Evolutionary conservation across 1,140 invertebrate species (phyloP).

Genomic region (Gonioctena quinquepunctata): DNA sequence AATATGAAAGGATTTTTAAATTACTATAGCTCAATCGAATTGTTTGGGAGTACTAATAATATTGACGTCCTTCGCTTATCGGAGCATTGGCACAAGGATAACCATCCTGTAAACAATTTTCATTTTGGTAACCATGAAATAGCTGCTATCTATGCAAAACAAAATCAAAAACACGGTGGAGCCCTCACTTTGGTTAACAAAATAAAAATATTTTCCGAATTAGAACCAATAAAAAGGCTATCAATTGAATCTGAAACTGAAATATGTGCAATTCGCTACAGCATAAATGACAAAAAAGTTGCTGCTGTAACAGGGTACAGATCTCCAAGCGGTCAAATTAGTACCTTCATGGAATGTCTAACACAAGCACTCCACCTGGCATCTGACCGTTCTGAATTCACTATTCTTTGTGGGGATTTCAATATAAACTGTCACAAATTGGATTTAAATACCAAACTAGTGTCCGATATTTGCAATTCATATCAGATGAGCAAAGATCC

Average conservation of each 20-base stretch:
- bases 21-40: background rate
- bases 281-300: background rate
- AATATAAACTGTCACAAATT: background rate
- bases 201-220: background rate
- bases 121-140: too few species aligned
- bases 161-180: too few species aligned
- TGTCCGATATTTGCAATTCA: background rate
- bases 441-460: background rate
- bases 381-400: too few species aligned
- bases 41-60: background rate
- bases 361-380: too few species aligned
- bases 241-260: too few species aligned
- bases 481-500: background rate
- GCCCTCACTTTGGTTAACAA: background rate
- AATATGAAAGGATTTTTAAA: background rate
- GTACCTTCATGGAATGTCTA: too few species aligned
- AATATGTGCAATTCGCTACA: too few species aligned
- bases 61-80: too few species aligned
- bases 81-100: too few species aligned
- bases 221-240: too few species aligned
- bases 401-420: too few species aligned
- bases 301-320: background rate
- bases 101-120: too few species aligned
- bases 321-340: background rate
- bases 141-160: background rate